Evolutionary conservation across 92 coral and sea anemone genomes (phyloP), one percentile per base, ranked within the genome.

Genomic region (Zoanthus gigantus): DNA sequence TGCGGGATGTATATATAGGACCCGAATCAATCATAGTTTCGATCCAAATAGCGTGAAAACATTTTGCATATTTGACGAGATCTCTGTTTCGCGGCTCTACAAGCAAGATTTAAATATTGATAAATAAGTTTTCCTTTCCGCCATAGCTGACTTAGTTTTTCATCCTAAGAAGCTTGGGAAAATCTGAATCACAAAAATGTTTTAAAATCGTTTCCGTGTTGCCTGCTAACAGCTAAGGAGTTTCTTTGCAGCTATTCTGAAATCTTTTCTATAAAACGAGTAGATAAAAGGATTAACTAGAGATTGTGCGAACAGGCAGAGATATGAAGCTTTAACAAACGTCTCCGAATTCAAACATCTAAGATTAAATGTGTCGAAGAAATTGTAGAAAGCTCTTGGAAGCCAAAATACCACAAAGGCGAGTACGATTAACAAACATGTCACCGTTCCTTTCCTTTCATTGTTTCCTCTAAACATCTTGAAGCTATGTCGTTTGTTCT

Each of bases 381-480:
- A 81, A 56, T 81, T 81, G 71, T 81, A 81, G 14, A 81, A 81
- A 4, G 85, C 85, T 29, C 85, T 46, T 15, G 85, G 85, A 23
- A 81, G 75, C 85, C 85, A 81, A 14, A 81, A 81, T 23, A 81
- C 74, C 12, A 81, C 85, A 46, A 81, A 81, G 2, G 85, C 85
- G 7, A 81, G 75, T 4, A 81, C 76, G 10, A 81, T 81, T 46
- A 81, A 47, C 9, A 81, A 12, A 46, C 85, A 81, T 7, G 85
- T 81, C 85, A 81, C 66, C 1, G 85, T 81, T 0, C 85, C 85
- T 28, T 81, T 81, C 14, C 75, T 66, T 66, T 81, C 85, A n/a
- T 18, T 66, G 46, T 52, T 81, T 65, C 85, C 57, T 48, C 45
- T 46, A 12, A 65, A 45, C 4, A 67, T 29, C 7, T 28, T 65